Evolutionary conservation across 2,113 vertebrate genomes (phyloP), one percentile per base, ranked within the genome.

Genomic region (Chloebia gouldiae): DNA sequence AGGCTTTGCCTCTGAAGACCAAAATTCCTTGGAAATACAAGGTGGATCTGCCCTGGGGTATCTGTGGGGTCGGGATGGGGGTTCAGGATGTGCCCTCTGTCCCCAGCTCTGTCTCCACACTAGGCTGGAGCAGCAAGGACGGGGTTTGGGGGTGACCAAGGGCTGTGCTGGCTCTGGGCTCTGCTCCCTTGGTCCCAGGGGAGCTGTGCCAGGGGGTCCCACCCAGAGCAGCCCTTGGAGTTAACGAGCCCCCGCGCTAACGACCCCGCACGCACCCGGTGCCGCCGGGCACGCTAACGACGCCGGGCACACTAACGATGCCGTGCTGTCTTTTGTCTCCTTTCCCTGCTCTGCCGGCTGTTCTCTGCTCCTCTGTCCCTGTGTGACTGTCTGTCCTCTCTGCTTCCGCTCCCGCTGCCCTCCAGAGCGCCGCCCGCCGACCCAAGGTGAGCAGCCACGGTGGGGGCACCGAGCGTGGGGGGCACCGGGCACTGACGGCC

Each of bases 341-440:
- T 94, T 33, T 70, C 87, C 73, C 79, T 56, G 71, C 79, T 90
- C n/a, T 77, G 87, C 70, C 93, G 88, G 94, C 93, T 92, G 86
- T 86, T 96, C 87, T 95, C 73, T 97, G 64, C 96, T 98, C 96
- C 90, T 90, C 88, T 90, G 72, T 83, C 88, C 85, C 87, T 90
- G 87, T 87, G 84, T 83, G 87, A 90, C 87, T 90, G 71, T 90
- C 88, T 90, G 71, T 90, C 80, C 88, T 90, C 88, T 97, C 96
- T 95, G 97, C 96, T 94, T 85, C 97, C 13, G 42, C 96, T 98
- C 96, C 97, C 78, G 97, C 88, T 71, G 93, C 95, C 97, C 98
- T 94, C 97, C 98, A 99, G 99, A 99, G 98, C 96, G 98, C 98
- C 84, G 94, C 97, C 97, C 98, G 99, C 97, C 98, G 98, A 95